phyloP scores from a whole-genome alignment of 2,888 invertebrate species.

The Pharmacophagus antenor region DNA sequence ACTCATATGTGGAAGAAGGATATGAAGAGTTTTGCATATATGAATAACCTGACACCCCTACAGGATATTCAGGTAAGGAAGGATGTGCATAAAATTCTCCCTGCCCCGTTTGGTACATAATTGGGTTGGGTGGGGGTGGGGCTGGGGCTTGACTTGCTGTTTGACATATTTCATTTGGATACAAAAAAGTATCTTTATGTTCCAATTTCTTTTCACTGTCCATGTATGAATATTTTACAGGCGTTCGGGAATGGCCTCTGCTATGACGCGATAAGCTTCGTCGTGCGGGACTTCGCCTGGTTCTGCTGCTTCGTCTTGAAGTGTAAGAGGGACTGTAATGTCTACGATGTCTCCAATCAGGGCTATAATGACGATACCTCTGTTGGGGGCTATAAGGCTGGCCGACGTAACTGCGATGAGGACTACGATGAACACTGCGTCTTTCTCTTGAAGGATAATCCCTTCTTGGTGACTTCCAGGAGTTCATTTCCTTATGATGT shows the following conservation, averaged over 20 bases:
- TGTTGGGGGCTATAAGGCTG: conserved; percentile 20
- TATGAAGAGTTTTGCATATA: conserved; percentile 33
- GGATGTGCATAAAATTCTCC: conserved; percentile 30
- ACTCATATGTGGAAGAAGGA: conserved; percentile 46
- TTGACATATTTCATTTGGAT: conserved; percentile 43
- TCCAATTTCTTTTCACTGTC: conserved; percentile 14
- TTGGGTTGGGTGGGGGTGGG: background rate
- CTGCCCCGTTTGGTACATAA: conserved; percentile 19
- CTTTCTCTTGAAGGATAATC: conserved; percentile 11
- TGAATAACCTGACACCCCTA: conserved; percentile 30
- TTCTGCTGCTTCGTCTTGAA: conserved; percentile 30
- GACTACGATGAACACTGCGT: conserved; percentile 7
- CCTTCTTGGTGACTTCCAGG: conserved; percentile 25
- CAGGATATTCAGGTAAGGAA: conserved; percentile 35
- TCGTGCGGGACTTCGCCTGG: conserved; percentile 35
- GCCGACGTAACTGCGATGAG: background rate
- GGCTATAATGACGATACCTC: conserved; percentile 32
- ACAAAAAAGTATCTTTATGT: conserved; percentile 47
- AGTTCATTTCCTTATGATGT: conserved; percentile 16
- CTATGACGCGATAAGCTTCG: conserved; percentile 32
- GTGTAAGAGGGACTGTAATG: conserved; percentile 30
- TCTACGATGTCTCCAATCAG: conserved; percentile 34
- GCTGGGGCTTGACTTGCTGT: conserved; percentile 29
- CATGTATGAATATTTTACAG: conserved; percentile 18
- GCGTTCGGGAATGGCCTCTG: conserved; percentile 28